Conservation (phyloP, 2,888 invertebrate species). For the Drosophila stalkeri region DNA sequence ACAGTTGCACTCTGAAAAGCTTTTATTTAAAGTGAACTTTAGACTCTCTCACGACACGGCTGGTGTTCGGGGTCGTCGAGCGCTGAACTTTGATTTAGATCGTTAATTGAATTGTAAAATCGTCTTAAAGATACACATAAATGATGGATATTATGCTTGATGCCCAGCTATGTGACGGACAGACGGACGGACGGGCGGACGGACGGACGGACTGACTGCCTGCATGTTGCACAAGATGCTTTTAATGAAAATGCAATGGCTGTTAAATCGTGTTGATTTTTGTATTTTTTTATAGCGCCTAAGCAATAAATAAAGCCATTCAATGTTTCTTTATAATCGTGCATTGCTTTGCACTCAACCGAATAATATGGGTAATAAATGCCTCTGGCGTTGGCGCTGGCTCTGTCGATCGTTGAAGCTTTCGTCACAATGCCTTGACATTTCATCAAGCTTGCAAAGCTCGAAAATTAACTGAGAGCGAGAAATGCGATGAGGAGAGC, state of each 20-base stretch:
- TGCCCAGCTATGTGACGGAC: slow-evolving; percentile 33
- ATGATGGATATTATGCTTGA: slow-evolving; percentile 39
- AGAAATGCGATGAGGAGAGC: not conserved
- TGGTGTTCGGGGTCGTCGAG: not conserved
- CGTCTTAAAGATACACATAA: slow-evolving; percentile 6
- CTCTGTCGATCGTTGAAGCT: slow-evolving; percentile 35
- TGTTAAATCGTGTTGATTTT: slow-evolving; percentile 31
- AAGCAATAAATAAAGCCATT: slow-evolving; percentile 44
- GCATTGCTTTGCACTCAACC: slow-evolving; percentile 74
- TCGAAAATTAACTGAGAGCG: slow-evolving; percentile 1
- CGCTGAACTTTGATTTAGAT: slow-evolving; percentile 5
- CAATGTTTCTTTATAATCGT: slow-evolving; percentile 33
- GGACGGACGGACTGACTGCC: not conserved
- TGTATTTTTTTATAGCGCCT: slow-evolving; percentile 43
- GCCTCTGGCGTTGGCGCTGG: not conserved
- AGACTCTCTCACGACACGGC: not conserved
- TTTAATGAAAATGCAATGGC: slow-evolving; percentile 29
- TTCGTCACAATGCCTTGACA: slow-evolving; percentile 57
- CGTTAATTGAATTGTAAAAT: slow-evolving; percentile 35
- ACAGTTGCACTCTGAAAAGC: not conserved
- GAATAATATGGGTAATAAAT: slow-evolving; percentile 65
- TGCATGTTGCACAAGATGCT: slow-evolving; percentile 49
- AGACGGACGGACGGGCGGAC: not conserved
- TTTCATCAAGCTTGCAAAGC: slow-evolving; percentile 53
- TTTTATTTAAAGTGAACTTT: not conserved